Evolutionary conservation across 1,140 invertebrate species (phyloP), one percentile per base, ranked within the genome.

Genomic region (Ceratosolen solmsi): DNA sequence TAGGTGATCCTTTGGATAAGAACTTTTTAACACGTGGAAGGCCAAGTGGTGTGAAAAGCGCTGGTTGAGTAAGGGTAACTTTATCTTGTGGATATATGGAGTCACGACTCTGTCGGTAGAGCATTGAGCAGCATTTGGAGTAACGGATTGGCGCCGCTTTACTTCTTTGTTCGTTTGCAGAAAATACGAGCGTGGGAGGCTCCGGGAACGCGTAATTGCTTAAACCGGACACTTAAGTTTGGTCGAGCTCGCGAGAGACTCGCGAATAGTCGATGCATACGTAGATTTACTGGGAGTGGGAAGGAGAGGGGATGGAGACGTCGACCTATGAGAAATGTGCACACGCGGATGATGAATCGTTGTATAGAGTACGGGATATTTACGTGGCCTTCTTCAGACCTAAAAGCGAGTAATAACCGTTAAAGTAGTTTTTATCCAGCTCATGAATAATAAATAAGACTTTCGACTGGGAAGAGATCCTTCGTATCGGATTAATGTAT

Each of bases 381-480:
- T 56, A 2, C 22, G 15, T 46, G 25, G 9, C 11, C 36, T n/a
- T 5, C 51, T 54, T 49, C 56, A 0, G 5, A 65, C 3, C 22
- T 65, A 65, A 56, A 51, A 36, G 51, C 70, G 33, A 49, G 51
- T 36, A 72, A 73, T 73, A 80, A 80, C 54, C 79, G 70, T 80
- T 73, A 63, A 73, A 73, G 56, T 36, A 71, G n/a, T 72, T n/a
- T 72, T 79, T 60, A 46, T 41, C 13, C 38, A 2, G 27, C 73
- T 82, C 80, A 71, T 72, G 80, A 82, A 77, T 82, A 77, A 76
- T 77, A 77, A 82, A 76, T 71, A 71, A 77, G 54, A 27, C 33
- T 75, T 33, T 56, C 1, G 58, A 9, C 27, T 5, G 30, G 49
- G 30, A 41, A 38, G 49, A 36, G 56, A 63, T 30, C 46, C 13